A percentile compares a stretch with the other conserved stretches of the same genome.
Conservation (phyloP, 2,113 vertebrate genomes). For the Orientallactaga bullata region DNA sequence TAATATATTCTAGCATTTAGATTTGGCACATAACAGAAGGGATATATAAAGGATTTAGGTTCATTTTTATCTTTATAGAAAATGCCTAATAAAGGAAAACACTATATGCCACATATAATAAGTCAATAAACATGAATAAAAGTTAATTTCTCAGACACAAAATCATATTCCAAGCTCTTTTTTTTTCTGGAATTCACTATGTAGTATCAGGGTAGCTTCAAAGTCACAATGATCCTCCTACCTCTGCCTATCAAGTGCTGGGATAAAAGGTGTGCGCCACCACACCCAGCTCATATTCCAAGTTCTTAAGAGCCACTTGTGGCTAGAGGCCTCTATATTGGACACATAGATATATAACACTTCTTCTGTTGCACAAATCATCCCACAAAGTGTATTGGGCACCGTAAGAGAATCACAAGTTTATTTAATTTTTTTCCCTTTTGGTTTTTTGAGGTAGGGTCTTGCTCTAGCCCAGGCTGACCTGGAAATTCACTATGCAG, state of each 20-base stretch:
- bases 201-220: too few relatives aligned
- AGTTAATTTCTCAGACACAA: not conserved
- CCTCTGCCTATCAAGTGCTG: too few relatives aligned
- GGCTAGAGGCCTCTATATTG: not conserved
- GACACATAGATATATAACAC: not conserved
- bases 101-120: not conserved
- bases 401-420: not conserved
- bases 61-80: constrained; percentile 39
- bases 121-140: not conserved
- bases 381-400: not conserved
- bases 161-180: not conserved
- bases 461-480: too few relatives aligned
- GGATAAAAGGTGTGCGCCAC: too few relatives aligned
- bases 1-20: constrained; percentile 16
- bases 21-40: constrained; percentile 32
- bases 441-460: too few relatives aligned
- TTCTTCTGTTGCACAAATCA: not conserved
- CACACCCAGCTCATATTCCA: not conserved
- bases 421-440: too few relatives aligned
- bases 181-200: too few relatives aligned
- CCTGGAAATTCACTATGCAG: too few relatives aligned
- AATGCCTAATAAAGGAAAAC: not conserved
- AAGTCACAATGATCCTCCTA: too few relatives aligned
- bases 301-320: not conserved
- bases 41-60: not conserved